Base-by-base conservation (phyloP, 1,140 invertebrate species). In the Zaprionus camerounensis region DNA sequence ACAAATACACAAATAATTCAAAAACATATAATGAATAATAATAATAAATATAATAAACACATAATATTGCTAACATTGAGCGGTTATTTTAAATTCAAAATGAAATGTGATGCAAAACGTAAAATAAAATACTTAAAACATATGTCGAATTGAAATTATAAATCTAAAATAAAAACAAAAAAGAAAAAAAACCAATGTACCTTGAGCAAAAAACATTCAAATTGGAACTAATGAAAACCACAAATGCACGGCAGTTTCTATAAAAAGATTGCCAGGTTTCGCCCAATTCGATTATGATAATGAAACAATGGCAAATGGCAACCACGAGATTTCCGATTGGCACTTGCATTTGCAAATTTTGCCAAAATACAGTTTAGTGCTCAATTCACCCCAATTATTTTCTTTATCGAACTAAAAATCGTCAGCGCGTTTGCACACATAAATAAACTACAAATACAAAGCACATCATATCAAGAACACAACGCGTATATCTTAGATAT, bases 311-410 rank as follows among this genome's bases (percentile, higher is more conserved):
- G 62, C 55, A 58, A 49, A 58, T 38, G 49, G 63, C 57, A 66
- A 53, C 70, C 38, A 64, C 71, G 46, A 78, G 36, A 81, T 68
- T 75, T 78, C 28, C 58, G 77, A 80, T 90, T 85, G 81, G 81
- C 79, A 72, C 63, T 67, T 74, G 80, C 71, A 67, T 82, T 85
- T 91, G 86, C 85, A 86, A 78, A 82, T 91, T 90, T 90, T 90
- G 85, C 85, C 85, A 90, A 90, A 90, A 90, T 90, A 76, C 86
- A 91, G 82, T 86, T 85, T 64, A 75, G 49, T 77, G 81, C 81
- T 67, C 61, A 69, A 68, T 75, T 82, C 65, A 55, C 38, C 49
- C 7, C 38, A 68, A 46, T 68, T 41, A 66, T 67, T 74, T 69
- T 51, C 49, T 41, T 69, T 66, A 65, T 15, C 28, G 24, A 44